Percentiles rank a stretch among this genome's conserved stretches.
Evolutionary conservation across 2,113 vertebrate genomes (phyloP).

Genomic region (Aspiorhynchus laticeps): DNA sequence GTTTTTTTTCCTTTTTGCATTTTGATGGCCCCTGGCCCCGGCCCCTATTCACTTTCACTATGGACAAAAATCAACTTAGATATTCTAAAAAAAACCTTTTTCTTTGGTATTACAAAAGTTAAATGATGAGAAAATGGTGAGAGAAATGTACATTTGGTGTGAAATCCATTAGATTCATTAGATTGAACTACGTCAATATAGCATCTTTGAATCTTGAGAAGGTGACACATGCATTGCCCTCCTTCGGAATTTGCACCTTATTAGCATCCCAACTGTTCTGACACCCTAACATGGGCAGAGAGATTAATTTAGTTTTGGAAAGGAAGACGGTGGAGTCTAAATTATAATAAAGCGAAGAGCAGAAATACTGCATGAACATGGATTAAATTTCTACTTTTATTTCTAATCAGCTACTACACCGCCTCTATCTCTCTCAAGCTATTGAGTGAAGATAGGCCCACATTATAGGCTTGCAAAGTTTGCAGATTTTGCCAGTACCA

Average conservation of each 20-base stretch:
- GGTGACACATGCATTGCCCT: constrained; percentile 42
- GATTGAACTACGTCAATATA: not conserved
- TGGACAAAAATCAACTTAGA: not conserved
- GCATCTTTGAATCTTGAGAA: constrained; percentile 14
- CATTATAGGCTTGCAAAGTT: not conserved
- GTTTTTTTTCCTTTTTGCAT: not conserved
- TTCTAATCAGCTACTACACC: not conserved
- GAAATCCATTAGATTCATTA: not conserved
- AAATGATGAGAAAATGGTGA: not conserved
- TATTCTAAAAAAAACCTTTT: not conserved
- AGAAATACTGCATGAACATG: not conserved
- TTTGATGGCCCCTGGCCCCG: not conserved
- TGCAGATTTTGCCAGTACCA: not conserved
- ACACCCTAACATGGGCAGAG: not conserved
- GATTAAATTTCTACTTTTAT: not conserved
- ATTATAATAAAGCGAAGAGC: not conserved
- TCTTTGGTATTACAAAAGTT: not conserved
- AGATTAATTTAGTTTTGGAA: constrained; percentile 34
- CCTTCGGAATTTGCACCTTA: constrained; percentile 41
- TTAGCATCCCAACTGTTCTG: constrained; percentile 46
- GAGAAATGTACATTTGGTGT: too few relatives aligned
- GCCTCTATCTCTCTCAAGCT: not conserved
- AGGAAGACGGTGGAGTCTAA: not conserved
- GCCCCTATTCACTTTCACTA: not conserved
- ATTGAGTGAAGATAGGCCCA: not conserved